A percentile compares a stretch with the other conserved stretches of the same genome.
Evolutionary conservation across 2,797 vertebrate species (phyloP).

Genomic region (Hozukius guyotensis): DNA sequence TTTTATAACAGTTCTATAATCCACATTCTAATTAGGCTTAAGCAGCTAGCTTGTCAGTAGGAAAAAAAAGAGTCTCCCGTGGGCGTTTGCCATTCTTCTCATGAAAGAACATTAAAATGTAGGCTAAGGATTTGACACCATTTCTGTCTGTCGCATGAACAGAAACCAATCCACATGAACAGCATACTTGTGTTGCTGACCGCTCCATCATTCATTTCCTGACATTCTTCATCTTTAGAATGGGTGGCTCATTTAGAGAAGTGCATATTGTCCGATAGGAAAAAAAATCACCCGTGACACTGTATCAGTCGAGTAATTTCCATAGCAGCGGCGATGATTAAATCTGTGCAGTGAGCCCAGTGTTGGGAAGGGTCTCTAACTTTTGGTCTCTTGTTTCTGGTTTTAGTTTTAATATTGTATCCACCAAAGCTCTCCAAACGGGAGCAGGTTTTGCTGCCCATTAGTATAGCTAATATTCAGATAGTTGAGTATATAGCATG

Average conservation of each 20-base stretch:
- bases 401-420: not conserved
- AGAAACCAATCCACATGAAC: conserved; percentile 58
- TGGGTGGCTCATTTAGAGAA: conserved; percentile 39
- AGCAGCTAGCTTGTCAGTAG: conserved; percentile 80
- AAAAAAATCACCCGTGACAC: not conserved
- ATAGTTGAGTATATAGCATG: not conserved
- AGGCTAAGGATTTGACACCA: conserved; percentile 66
- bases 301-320: not conserved
- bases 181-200: conserved; percentile 33
- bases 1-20: conserved; percentile 82
- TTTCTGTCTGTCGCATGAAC: conserved; percentile 59
- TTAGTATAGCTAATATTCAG: not conserved
- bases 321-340: not conserved
- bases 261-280: conserved; percentile 15
- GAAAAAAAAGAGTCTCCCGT: conserved; percentile 69
- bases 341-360: not conserved
- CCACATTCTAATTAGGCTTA: conserved; percentile 83
- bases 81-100: conserved; percentile 79
- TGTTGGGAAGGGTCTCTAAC: not conserved
- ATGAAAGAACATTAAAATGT: conserved; percentile 78
- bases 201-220: conserved; percentile 15
- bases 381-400: not conserved
- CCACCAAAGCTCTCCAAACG: not conserved
- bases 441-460: not conserved
- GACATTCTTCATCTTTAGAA: conserved; percentile 1